Evolutionary conservation across 1,140 invertebrate species (phyloP), one percentile per base, ranked within the genome.

Genomic region (Philopotamus ludificatus): DNA sequence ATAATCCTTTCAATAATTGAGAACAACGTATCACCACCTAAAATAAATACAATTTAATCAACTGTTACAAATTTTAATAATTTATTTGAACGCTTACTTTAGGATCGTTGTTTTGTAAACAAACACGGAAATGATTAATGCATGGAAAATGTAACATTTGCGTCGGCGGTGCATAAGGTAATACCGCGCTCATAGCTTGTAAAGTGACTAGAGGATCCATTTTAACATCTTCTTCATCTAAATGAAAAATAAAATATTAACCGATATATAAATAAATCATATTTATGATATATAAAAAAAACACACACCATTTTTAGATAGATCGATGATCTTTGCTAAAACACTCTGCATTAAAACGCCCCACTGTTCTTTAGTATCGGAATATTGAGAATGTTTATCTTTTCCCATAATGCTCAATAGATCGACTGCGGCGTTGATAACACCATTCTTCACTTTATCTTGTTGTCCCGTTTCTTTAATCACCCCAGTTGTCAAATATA

Each of bases 401-500:
- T 80, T 85, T 7, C 84, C 86, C 18, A 93, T 80, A 49, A 76
- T 81, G 72, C 84, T 86, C 25, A 93, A 81, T 67, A 85, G 86
- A 66, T 89, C 87, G n/a, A 93, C 78, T 3, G 87, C 86, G 59
- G 86, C 84, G 74, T 85, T 82, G 67, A 89, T 78, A 21, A 86
- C 78, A 47, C 84, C 76, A 66, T 86, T 79, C 70, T 86, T 80
- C 41, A 82, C 77, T 73, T 83, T 63, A 72, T 84, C 79, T 50
- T 81, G 78, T 63, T 74, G 74, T 72, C 88, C 81, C 50, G 84
- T 84, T 82, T 97, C 93, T 68, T 88, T 85, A 16, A 98, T 83
- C 2, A 98, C 88, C 65, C 94, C 93, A 22, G 93, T 95, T 1
- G 90, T 88, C 49, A 99, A 81, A 76, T 93, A 95, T n/a, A 98